These are phyloP conservation scores for Melanogrammus aeglefinus DNA, from an alignment of 2,797 vertebrate genomes.

Conservation along the genomic window DNA sequence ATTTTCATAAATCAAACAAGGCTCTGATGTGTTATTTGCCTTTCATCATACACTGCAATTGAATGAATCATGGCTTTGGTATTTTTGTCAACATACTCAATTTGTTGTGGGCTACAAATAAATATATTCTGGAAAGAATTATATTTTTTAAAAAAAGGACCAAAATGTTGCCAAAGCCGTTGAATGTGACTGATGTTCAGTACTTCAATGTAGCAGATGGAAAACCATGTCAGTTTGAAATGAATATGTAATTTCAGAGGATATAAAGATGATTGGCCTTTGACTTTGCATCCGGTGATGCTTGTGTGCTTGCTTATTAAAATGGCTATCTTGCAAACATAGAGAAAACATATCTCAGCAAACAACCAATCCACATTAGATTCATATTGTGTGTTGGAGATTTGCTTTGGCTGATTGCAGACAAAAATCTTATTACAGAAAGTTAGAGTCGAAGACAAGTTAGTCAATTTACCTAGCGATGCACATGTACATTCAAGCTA, in stretches of 20 bases:
- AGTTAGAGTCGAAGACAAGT: too few relatives aligned
- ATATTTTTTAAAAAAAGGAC: background rate
- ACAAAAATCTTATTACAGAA: too few relatives aligned
- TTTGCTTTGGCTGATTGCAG: background rate
- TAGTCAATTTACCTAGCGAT: too few relatives aligned
- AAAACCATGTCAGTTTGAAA: background rate
- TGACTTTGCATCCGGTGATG: background rate
- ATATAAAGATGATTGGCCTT: background rate
- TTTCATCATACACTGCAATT: background rate
- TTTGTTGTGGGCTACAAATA: background rate
- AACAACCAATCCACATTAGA: background rate
- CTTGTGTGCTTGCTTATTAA: background rate
- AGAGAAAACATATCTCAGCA: background rate
- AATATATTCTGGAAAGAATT: background rate
- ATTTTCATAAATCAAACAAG: background rate
- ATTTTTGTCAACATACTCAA: background rate
- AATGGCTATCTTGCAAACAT: background rate
- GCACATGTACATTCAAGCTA: background rate
- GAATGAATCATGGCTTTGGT: background rate
- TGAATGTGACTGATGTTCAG: background rate
- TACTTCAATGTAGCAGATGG: background rate
- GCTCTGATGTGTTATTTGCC: background rate
- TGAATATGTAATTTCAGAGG: background rate
- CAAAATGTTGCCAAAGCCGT: background rate
- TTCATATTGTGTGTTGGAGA: background rate